Evolutionary conservation across 1,140 invertebrate genomes (phyloP).

Genomic region (Nymphalis io): DNA sequence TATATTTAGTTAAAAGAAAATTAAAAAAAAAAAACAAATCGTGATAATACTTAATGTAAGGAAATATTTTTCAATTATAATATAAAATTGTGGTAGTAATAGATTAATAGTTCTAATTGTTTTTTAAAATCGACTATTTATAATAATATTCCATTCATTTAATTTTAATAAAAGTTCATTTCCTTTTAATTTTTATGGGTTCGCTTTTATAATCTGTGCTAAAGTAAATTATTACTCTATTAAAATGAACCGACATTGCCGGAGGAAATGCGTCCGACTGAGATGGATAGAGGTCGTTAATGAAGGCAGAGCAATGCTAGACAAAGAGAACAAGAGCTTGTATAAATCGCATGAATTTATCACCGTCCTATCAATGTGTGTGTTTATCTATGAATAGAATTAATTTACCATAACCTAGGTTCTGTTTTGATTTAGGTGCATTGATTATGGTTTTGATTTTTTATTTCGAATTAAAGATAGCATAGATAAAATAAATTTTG

Average conservation of each 20-base stretch:
- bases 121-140: no score
- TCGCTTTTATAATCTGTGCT: not conserved
- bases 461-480: not conserved
- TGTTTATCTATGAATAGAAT: constrained; percentile 13
- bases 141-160: not conserved
- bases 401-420: constrained; percentile 2
- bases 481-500: not conserved
- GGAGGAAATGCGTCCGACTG: constrained; percentile 37
- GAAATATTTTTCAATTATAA: no score
- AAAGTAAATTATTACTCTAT: constrained; percentile 37
- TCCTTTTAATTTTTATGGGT: not conserved
- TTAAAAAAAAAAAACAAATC: no score
- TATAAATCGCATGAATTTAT: constrained; percentile 23
- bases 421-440: not conserved
- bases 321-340: constrained; percentile 19
- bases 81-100: no score
- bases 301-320: constrained; percentile 29
- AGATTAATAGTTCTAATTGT: no score
- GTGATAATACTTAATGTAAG: no score
- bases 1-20: no score
- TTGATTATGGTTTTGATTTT: not conserved
- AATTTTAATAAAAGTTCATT: not conserved
- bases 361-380: constrained; percentile 18
- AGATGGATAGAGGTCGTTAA: constrained; percentile 45
- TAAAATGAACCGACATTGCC: constrained; percentile 33